Evolutionary conservation across 2,888 invertebrate genomes (phyloP).

Genomic region (Hydrotaea cyrtoneurina): DNA sequence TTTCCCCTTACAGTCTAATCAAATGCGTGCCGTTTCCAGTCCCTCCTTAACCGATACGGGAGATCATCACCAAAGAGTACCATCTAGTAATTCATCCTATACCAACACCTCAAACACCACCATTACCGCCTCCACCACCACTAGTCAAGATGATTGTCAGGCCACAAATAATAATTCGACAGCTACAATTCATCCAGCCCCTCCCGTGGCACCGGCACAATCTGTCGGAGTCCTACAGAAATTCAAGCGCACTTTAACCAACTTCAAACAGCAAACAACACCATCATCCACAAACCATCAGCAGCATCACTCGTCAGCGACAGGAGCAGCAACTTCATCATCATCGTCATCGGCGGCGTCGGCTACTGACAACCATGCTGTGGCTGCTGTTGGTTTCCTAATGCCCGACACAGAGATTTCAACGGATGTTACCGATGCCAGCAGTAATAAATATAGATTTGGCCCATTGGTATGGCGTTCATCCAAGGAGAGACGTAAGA

Average conservation of each 20-base stretch:
- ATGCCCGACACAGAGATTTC: constrained; percentile 59
- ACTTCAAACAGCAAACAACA: constrained; percentile 75
- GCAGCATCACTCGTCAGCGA: neutral
- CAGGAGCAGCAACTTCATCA: constrained; percentile 8
- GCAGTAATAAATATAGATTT: constrained; percentile 82
- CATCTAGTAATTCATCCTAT: constrained; percentile 54
- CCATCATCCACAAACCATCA: constrained; percentile 34
- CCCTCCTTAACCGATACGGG: constrained; percentile 77
- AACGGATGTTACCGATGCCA: constrained; percentile 55
- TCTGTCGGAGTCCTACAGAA: constrained; percentile 84
- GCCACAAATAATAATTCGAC: constrained; percentile 47
- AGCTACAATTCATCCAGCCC: neutral
- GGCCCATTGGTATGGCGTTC: constrained; percentile 88
- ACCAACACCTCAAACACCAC: constrained; percentile 46
- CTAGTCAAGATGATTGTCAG: constrained; percentile 62
- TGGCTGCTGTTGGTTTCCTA: constrained; percentile 29
- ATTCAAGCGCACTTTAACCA: constrained; percentile 86
- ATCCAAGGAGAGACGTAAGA: constrained; percentile 87
- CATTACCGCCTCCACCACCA: constrained; percentile 54
- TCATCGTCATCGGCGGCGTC: neutral
- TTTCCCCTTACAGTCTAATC: constrained; percentile 74
- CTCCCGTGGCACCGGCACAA: constrained; percentile 36
- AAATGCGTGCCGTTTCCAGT: constrained; percentile 80
- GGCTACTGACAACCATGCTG: neutral
- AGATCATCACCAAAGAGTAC: constrained; percentile 61